Evolutionary conservation across 2,797 vertebrate species (phyloP).

Genomic region (Aphelocoma californica): DNA sequence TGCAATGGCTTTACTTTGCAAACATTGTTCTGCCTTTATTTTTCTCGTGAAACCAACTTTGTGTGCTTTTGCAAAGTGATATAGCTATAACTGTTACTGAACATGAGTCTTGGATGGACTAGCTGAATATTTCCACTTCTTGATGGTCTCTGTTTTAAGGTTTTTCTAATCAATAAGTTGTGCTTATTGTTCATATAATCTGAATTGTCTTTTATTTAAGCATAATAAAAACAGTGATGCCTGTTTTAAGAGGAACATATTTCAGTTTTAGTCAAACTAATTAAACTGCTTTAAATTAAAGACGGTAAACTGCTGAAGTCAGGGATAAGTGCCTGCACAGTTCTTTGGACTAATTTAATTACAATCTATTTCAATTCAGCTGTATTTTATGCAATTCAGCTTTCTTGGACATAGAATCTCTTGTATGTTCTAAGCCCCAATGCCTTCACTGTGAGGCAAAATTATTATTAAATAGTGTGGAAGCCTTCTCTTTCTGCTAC

Average conservation of each 20-base stretch:
- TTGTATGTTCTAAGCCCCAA: background rate
- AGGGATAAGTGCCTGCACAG: background rate
- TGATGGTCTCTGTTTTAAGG: background rate
- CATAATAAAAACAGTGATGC: background rate
- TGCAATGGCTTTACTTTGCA: background rate
- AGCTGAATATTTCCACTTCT: background rate
- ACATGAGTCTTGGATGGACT: background rate
- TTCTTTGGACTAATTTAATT: background rate
- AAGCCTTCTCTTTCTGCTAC: background rate
- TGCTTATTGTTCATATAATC: background rate
- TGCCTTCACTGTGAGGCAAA: background rate
- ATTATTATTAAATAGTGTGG: background rate
- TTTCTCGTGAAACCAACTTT: background rate
- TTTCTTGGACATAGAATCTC: background rate
- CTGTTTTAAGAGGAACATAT: background rate
- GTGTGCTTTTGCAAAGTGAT: background rate
- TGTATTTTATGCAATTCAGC: background rate
- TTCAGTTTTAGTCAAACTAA: background rate
- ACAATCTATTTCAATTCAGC: background rate
- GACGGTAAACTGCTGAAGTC: background rate
- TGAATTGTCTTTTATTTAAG: background rate
- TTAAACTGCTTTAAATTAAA: conserved; percentile 2
- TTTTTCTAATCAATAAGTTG: background rate
- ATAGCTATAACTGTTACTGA: background rate
- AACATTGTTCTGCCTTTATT: background rate